Conservation (phyloP, 2,888 invertebrate genomes). For the Dasypolia templi region DNA sequence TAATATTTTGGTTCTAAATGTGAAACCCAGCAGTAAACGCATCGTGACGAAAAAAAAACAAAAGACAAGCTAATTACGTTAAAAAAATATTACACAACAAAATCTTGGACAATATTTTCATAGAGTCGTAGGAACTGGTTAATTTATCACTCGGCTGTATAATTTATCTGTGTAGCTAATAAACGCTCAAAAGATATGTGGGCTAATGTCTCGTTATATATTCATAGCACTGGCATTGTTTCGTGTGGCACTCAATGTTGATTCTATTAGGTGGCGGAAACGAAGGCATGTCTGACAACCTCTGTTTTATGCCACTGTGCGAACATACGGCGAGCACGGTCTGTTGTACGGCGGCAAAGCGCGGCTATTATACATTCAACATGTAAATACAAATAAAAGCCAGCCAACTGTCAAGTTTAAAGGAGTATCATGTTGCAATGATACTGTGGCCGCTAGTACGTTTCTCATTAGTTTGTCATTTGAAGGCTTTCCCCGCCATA, state of each 20-base stretch:
- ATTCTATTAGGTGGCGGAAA: conserved; percentile 85
- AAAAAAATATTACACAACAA: too few relatives aligned
- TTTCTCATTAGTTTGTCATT: neutral
- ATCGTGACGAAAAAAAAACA: too few relatives aligned
- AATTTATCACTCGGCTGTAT: conserved; percentile 32
- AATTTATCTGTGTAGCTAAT: conserved; percentile 82
- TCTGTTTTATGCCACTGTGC: conserved; percentile 74
- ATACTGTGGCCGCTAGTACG: neutral
- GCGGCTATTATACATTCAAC: conserved; percentile 34
- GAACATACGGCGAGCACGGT: conserved; percentile 68
- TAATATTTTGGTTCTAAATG: too few relatives aligned
- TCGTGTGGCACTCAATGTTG: conserved; percentile 82
- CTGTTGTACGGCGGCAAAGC: neutral
- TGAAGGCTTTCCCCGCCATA: neutral
- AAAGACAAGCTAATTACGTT: neutral
- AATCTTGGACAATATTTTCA: neutral
- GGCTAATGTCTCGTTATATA: conserved; percentile 86
- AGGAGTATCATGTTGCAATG: neutral
- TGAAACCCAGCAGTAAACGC: too few relatives aligned
- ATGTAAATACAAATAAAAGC: conserved; percentile 38
- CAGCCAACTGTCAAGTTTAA: conserved; percentile 6
- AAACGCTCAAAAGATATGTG: conserved; percentile 81
- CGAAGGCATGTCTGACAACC: conserved; percentile 80
- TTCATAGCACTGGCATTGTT: conserved; percentile 86
- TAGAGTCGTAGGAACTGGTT: neutral